Conservation (phyloP, 2,797 vertebrate genomes). For the Pseudomugil tenellus region DNA sequence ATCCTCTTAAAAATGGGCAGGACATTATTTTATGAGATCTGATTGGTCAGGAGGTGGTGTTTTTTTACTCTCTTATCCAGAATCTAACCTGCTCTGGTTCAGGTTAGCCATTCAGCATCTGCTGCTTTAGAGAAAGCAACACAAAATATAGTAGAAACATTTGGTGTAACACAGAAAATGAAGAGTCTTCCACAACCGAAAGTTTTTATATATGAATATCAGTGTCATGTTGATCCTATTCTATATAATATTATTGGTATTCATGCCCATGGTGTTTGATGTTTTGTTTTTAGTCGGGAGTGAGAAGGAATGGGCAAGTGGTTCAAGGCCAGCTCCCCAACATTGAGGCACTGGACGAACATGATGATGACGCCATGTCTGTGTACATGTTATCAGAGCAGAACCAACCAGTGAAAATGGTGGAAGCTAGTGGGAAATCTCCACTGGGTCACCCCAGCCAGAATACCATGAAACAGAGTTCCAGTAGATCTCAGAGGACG, state of each 20-base stretch:
- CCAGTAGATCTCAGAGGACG: slow-evolving; percentile 63
- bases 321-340: slow-evolving; percentile 72
- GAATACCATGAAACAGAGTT: slow-evolving; percentile 35
- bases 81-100: too few species aligned
- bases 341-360: slow-evolving; percentile 58
- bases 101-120: too few species aligned
- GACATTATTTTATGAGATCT: too few species aligned
- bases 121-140: neutral
- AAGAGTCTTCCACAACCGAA: too few species aligned
- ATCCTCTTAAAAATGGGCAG: too few species aligned
- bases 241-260: neutral
- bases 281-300: slow-evolving; percentile 58
- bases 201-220: slow-evolving; percentile 21
- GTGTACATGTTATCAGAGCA: slow-evolving; percentile 43
- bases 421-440: slow-evolving; percentile 49
- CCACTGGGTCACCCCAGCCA: slow-evolving; percentile 43
- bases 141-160: neutral
- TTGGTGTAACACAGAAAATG: slow-evolving; percentile 5
- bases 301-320: slow-evolving; percentile 76
- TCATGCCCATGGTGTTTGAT: neutral
- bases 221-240: slow-evolving; percentile 6
- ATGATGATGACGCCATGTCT: slow-evolving; percentile 41
- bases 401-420: slow-evolving; percentile 51
- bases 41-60: too few species aligned
- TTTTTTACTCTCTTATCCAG: too few species aligned